Conservation (phyloP, 1,140 invertebrate genomes). For the Papilio polytes region DNA sequence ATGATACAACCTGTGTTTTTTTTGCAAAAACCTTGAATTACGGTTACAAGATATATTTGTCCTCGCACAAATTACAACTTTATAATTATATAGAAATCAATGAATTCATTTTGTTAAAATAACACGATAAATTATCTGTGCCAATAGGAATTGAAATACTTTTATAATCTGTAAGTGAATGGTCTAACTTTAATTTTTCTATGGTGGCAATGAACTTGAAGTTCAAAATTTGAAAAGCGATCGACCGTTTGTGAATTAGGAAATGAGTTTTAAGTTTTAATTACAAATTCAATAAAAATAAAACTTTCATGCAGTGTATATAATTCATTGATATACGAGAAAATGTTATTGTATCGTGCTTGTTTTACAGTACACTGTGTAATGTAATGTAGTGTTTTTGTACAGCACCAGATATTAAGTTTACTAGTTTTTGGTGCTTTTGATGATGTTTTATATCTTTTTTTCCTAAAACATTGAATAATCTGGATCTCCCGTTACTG, state of each 20-base stretch:
- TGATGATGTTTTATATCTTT: background rate
- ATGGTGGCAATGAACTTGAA: conserved; percentile 8
- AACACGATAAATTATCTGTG: background rate
- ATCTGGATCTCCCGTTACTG: background rate
- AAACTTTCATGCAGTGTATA: conserved; percentile 11
- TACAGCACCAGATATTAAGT: background rate
- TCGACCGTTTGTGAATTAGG: background rate
- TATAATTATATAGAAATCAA: background rate
- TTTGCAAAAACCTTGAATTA: background rate
- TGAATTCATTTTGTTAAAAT: background rate
- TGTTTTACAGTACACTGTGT: background rate
- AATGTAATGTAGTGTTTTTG: conserved; percentile 6
- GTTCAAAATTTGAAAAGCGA: conserved; percentile 3
- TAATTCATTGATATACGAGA: conserved; percentile 28
- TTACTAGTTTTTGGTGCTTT: background rate
- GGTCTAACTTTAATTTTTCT: background rate
- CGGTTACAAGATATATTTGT: background rate
- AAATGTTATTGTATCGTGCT: conserved; percentile 14
- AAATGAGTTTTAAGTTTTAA: conserved; percentile 19
- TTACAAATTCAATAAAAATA: background rate
- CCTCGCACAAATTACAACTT: background rate
- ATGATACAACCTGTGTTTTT: background rate
- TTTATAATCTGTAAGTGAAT: background rate
- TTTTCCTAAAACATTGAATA: background rate
- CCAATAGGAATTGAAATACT: background rate